Evolutionary conservation across 2,888 invertebrate genomes (phyloP), one percentile per base, ranked within the genome.

Genomic region (Drosophila mulleri): DNA sequence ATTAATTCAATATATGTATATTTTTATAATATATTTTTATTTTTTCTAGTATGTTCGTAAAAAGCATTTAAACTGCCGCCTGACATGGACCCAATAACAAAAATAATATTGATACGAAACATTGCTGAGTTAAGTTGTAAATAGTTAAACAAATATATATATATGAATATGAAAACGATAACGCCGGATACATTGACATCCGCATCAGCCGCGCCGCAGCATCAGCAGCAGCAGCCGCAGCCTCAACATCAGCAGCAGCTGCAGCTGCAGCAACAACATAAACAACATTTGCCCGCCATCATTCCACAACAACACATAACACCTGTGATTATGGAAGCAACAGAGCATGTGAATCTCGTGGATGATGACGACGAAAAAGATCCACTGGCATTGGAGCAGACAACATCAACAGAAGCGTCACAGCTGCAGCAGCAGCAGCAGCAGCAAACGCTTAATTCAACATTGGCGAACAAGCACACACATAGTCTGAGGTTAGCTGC

Each of bases 401-500:
- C 64, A 45, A 20, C 42, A 45, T 7, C 48, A 9, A 56, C 61
- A 14, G 77, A 59, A 41, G 26, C 65, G 59, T 3, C 69, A 52
- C 74, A 63, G 20, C 47, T 26, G 23, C 47, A 47, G 45, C 45
- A 47, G 26, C 58, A 61, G 52, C 20, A 23, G 20, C 45, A 47
- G 26, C 58, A 61, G 52, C 20, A 23, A 2, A n/a, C 48, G 8
- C 26, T 39, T 2, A 59, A 41, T 11, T 39, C 59, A 48, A 53
- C 32, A 42, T 81, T 87, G 58, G 72, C 89, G 35, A 88, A 80
- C 91, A 97, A 97, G 94, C 97, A 97, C 93, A 96, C 96, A 50
- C 92, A 95, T 93, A 93, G 94, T 94, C 93, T 95, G 93, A 87
- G 91, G 91, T 91, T 58, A 35, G 72, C 6, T 20, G 12, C 14